phyloP scores from a whole-genome alignment of 1,140 invertebrate genomes.

The Cotesia vestalis region DNA sequence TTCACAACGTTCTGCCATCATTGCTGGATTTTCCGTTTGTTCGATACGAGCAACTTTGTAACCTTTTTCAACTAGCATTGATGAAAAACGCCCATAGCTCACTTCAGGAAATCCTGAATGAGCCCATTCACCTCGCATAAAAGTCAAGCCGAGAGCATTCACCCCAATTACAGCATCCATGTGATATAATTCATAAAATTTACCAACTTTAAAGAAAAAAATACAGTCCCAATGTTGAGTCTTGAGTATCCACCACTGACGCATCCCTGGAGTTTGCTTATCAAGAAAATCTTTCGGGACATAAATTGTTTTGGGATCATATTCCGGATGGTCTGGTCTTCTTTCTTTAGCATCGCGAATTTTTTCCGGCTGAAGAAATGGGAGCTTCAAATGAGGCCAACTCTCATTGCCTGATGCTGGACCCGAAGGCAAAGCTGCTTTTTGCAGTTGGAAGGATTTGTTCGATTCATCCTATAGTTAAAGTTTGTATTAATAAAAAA shows the following conservation, averaged over 20 bases:
- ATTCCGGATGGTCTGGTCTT: slow-evolving; percentile 79
- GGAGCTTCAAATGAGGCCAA: slow-evolving; percentile 80
- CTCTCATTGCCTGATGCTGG: slow-evolving; percentile 54
- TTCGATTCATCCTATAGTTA: slow-evolving; percentile 39
- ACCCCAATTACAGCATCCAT: slow-evolving; percentile 97
- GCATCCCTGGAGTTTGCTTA: slow-evolving; percentile 84
- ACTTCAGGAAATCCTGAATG: slow-evolving; percentile 97
- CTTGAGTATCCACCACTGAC: slow-evolving; percentile 98
- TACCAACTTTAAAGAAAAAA: slow-evolving; percentile 98
- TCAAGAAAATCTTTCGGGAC: slow-evolving; percentile 84
- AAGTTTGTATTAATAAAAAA: neutral
- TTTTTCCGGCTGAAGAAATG: slow-evolving; percentile 85
- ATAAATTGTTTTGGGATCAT: slow-evolving; percentile 86
- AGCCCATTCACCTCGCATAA: slow-evolving; percentile 96
- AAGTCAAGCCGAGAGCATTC: slow-evolving; percentile 88
- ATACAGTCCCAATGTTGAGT: slow-evolving; percentile 88
- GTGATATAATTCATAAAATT: slow-evolving; percentile 99
- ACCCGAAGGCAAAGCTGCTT: slow-evolving; percentile 36
- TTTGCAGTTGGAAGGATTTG: slow-evolving; percentile 38
- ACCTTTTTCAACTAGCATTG: slow-evolving; percentile 88
- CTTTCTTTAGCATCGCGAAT: slow-evolving; percentile 78
- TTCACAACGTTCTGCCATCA: slow-evolving; percentile 88
- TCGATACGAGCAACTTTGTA: slow-evolving; percentile 97
- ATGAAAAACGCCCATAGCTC: slow-evolving; percentile 88
- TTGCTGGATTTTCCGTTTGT: slow-evolving; percentile 97